Percentiles rank a stretch among this genome's conserved stretches.
These are phyloP conservation scores for Lepidurus apus DNA, from an alignment of 1,140 invertebrate species.

Conservation along the genomic window DNA sequence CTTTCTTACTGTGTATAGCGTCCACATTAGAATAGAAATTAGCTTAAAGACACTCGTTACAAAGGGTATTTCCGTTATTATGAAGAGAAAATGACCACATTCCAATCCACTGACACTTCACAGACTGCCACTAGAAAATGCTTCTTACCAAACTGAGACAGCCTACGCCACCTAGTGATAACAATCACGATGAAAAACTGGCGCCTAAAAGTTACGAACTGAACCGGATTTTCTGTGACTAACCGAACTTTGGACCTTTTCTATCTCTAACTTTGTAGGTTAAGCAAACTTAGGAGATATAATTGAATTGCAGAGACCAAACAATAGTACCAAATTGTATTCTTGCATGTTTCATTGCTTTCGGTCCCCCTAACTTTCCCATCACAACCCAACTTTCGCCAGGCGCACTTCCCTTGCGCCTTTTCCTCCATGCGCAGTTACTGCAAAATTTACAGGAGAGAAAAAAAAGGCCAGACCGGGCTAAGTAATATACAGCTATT, in stretches of 20 bases:
- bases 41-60: neutral
- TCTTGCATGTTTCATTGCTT: neutral
- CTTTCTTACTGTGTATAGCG: no score
- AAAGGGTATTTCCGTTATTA: neutral
- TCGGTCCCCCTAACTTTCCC: neutral
- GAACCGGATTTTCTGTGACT: neutral
- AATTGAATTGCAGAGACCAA: no score
- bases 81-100: constrained; percentile 12
- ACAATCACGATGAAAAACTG: neutral
- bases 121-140: neutral
- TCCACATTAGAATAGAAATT: no score
- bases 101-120: constrained; percentile 18
- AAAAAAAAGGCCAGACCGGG: constrained; percentile 9
- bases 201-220: neutral
- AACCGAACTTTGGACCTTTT: no score
- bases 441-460: neutral
- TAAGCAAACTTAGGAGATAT: no score
- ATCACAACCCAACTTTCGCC: constrained; percentile 2
- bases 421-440: neutral
- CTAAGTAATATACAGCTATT: constrained; percentile 11
- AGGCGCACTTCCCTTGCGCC: no score
- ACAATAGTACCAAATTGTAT: neutral
- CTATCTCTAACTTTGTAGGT: no score
- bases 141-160: neutral
- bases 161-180: neutral